Evolutionary conservation across 2,113 vertebrate species (phyloP).

Genomic region (Raja brachyura): DNA sequence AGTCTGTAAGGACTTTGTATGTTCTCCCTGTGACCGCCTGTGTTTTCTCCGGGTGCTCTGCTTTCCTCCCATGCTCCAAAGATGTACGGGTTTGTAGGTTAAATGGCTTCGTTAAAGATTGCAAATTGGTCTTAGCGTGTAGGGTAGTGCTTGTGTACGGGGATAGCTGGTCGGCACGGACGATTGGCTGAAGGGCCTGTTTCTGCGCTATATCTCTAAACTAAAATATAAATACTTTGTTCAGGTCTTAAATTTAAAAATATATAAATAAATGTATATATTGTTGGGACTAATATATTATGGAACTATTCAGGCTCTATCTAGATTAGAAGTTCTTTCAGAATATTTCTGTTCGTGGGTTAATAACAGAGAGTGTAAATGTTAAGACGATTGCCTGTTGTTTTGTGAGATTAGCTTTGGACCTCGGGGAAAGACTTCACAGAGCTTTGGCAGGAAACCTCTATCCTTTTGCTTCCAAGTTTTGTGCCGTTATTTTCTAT

Average conservation of each 20-base stretch:
- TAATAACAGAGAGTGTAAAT: background rate
- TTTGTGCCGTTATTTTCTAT: constrained; percentile 1
- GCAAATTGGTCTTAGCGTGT: too few species aligned
- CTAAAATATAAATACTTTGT: too few species aligned
- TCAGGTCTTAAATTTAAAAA: background rate
- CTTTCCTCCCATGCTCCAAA: too few species aligned
- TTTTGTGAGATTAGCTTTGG: constrained; percentile 32
- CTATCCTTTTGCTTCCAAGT: constrained; percentile 23
- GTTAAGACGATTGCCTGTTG: background rate
- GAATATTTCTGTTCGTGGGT: background rate
- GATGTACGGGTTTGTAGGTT: too few species aligned
- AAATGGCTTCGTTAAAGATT: too few species aligned
- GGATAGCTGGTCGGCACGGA: too few species aligned
- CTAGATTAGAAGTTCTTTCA: constrained; percentile 4
- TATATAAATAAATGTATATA: constrained; percentile 26
- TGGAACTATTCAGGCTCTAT: background rate
- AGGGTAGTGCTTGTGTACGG: too few species aligned
- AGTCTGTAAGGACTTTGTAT: too few species aligned
- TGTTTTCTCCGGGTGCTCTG: too few species aligned
- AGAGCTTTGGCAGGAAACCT: background rate
- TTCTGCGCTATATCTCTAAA: too few species aligned
- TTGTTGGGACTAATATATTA: background rate
- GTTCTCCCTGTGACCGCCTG: too few species aligned
- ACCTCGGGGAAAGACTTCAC: constrained; percentile 11
- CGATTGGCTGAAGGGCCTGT: too few species aligned